Base-by-base conservation (phyloP, 64 coral and sea anemone genomes). In the Montipora capricornis region DNA sequence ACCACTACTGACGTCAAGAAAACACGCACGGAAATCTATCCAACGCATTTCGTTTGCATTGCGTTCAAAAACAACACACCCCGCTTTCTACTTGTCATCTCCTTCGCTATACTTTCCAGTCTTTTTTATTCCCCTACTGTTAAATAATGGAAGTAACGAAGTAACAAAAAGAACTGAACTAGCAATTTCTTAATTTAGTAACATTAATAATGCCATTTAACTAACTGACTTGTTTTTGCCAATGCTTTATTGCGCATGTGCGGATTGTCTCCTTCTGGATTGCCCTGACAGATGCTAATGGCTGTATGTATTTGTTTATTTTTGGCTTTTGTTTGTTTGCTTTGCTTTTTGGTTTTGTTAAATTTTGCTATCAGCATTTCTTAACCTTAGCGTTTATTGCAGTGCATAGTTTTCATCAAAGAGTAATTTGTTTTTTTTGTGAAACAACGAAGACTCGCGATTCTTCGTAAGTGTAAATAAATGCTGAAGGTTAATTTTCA, bases 271-370 rank as follows among this genome's bases (percentile, higher is more conserved):
- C 48, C 45, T 59, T 11, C 47, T 75, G 92, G 84, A 88, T 76
- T 73, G 44, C 53, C 80, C 53, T 57, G 53, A 49, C 92, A 93
- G 92, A 93, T 93, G 92, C 19, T 93, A 93, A 93, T 93, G 92
- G 86, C 92, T 71, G 92, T 93, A 93, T 51, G 92, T 93, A 93
- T 93, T 49, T 75, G 74, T 44, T 73, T 37, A 81, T 82, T 82
- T 57, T 70, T 75, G 62, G 64, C 20, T 26, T 79, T 85, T 47
- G 75, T 75, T 76, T 81, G 70, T 44, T 44, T 84, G 2, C 74
- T 84, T 84, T 58, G 5, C 44, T 92, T 49, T 4, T 2, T 59
- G 24, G 49, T 70, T 83, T 84, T 47, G 22, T 20, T 74, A 7
- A 69, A n/a, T 73, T 83, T 83, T 52, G 4, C 13, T 11, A 46